phyloP scores from a whole-genome alignment of 2,797 vertebrate species.

The Aeoliscus strigatus region DNA sequence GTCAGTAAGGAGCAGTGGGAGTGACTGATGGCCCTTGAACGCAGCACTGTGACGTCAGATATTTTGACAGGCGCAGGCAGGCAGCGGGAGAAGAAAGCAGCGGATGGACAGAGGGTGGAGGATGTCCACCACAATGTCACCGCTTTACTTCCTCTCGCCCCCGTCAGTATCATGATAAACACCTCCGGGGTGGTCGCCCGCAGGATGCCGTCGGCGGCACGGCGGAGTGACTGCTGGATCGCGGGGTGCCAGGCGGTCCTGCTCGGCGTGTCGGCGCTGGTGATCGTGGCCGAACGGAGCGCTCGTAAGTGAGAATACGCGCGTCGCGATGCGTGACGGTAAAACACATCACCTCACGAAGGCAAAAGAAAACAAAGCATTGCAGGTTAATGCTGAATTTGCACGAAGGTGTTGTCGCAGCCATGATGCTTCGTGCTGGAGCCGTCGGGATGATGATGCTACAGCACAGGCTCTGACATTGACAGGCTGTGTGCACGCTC shows the following conservation, averaged over 20 bases:
- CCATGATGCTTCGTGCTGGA: no score
- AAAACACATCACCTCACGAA: not conserved
- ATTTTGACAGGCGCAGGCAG: constrained; percentile 45
- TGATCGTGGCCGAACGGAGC: constrained; percentile 75
- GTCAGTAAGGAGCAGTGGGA: no score
- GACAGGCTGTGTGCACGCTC: no score
- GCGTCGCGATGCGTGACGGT: not conserved
- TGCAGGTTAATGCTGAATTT: no score
- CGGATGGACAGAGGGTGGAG: constrained; percentile 35
- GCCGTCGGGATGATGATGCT: no score
- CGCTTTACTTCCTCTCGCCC: constrained; percentile 11
- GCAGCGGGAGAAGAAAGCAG: constrained; percentile 47
- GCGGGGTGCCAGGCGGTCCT: constrained; percentile 76
- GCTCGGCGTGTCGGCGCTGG: constrained; percentile 72
- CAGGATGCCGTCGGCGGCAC: constrained; percentile 64
- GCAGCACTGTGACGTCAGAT: constrained; percentile 68
- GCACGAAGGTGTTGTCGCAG: no score
- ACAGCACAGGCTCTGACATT: no score
- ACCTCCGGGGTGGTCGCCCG: constrained; percentile 55
- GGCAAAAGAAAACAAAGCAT: no score
- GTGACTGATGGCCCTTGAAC: constrained; percentile 68
- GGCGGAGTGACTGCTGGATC: constrained; percentile 70
- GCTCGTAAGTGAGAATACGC: constrained; percentile 72
- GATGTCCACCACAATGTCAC: constrained; percentile 54
- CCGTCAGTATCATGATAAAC: constrained; percentile 52